Evolutionary conservation across 2,113 vertebrate species (phyloP).

Genomic region (Calidris pugnax): DNA sequence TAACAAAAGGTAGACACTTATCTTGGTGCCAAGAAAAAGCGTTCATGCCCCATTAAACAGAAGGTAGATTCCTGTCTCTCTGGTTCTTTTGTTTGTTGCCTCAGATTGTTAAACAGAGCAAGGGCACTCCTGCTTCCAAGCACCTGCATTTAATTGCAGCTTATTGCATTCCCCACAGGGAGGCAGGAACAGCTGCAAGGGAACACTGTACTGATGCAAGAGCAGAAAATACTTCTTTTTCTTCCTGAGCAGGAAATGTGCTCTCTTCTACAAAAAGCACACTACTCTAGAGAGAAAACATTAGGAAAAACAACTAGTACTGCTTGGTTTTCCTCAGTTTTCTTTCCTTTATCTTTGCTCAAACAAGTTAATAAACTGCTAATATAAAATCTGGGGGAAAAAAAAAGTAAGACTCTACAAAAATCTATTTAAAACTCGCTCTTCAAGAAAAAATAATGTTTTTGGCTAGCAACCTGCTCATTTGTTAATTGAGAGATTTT

Average conservation of each 20-base stretch:
- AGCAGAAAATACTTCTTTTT: conserved; percentile 4
- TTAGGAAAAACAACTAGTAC: not conserved
- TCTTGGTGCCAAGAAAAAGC: not conserved
- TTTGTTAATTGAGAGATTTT: conserved; percentile 48
- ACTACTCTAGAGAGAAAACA: not conserved
- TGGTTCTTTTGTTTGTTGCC: conserved; percentile 52
- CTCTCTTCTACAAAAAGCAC: not conserved
- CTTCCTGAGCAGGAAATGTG: conserved; percentile 19
- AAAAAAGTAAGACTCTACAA: not conserved
- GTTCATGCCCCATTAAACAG: conserved; percentile 33
- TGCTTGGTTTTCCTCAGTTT: not conserved
- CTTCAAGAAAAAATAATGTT: conserved; percentile 5
- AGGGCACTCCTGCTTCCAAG: conserved; percentile 55
- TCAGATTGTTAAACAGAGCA: conserved; percentile 63
- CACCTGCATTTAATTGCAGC: conserved; percentile 70
- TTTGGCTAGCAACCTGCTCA: not conserved
- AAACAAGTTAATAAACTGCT: conserved; percentile 35
- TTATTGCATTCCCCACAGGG: conserved; percentile 58
- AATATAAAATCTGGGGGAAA: not conserved
- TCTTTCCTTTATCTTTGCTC: not conserved
- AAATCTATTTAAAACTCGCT: conserved; percentile 33
- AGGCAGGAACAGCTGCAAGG: conserved; percentile 62
- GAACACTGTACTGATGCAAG: conserved; percentile 38
- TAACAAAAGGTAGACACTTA: conserved; percentile 8
- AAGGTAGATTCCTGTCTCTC: conserved; percentile 26